These are phyloP conservation scores for Tenrec ecaudatus DNA, from an alignment of 2,113 vertebrate genomes.

Conservation along the genomic window DNA sequence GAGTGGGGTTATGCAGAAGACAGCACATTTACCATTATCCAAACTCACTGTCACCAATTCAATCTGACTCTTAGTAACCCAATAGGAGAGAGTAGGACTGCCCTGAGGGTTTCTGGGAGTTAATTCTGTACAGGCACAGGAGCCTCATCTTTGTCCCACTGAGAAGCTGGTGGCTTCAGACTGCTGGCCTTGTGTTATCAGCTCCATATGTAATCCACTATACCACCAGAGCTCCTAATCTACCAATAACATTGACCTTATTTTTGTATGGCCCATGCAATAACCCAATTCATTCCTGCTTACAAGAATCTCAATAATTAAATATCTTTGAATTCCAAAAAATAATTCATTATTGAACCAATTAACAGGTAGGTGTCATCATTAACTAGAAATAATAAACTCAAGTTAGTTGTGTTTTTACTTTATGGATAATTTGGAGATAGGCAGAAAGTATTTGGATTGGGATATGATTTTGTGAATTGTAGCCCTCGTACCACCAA, in stretches of 20 bases:
- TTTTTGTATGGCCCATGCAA: neutral
- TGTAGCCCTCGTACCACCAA: neutral
- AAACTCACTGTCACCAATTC: too few species aligned
- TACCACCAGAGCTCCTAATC: neutral
- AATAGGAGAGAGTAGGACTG: too few species aligned
- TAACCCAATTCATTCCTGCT: neutral
- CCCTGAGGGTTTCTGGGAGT: too few species aligned
- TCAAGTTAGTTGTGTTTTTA: neutral
- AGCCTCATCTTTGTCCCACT: too few species aligned
- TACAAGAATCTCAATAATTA: neutral
- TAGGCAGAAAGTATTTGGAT: neutral
- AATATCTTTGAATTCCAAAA: neutral
- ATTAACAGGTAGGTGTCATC: neutral
- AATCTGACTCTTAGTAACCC: too few species aligned
- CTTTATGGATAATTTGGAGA: neutral
- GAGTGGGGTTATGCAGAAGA: neutral
- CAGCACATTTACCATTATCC: neutral
- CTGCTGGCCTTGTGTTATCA: too few species aligned
- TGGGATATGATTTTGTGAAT: neutral
- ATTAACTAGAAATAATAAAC: constrained; percentile 30
- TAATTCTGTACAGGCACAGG: neutral
- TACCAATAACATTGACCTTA: neutral
- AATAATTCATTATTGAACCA: neutral
- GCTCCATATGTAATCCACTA: too few species aligned
- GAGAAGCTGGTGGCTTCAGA: too few species aligned